These are phyloP conservation scores for Pluvialis apricaria DNA, from an alignment of 2,113 vertebrate species.

Conservation along the genomic window DNA sequence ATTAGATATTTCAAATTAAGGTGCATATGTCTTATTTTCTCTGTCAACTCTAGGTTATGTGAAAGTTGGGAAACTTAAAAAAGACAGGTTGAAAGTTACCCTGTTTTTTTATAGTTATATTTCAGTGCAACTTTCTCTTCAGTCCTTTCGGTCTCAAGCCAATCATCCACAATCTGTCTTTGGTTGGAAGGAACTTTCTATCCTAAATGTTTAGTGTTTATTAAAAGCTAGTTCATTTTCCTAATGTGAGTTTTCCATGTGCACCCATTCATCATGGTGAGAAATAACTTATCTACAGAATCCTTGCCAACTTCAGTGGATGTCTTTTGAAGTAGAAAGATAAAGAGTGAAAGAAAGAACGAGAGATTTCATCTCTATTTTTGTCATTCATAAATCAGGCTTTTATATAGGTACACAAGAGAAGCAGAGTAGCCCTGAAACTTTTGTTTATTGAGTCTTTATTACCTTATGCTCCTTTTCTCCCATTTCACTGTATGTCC, in stretches of 20 bases:
- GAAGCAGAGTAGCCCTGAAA: background rate
- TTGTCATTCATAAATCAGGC: background rate
- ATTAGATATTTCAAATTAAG: background rate
- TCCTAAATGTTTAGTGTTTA: background rate
- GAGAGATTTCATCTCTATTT: background rate
- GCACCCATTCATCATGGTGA: background rate
- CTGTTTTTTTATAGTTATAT: background rate
- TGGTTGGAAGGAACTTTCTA: background rate
- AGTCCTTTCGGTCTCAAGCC: background rate
- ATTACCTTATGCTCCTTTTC: background rate
- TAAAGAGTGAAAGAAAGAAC: background rate
- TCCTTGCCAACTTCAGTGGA: background rate
- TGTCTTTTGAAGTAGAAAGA: background rate
- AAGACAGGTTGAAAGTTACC: background rate
- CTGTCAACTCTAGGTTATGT: background rate
- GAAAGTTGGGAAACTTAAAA: background rate
- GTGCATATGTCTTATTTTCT: background rate
- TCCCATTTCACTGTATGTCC: background rate
- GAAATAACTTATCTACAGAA: background rate
- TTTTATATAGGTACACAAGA: background rate
- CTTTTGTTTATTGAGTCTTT: background rate
- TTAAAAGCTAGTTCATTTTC: background rate
- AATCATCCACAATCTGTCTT: background rate
- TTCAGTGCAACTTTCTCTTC: background rate
- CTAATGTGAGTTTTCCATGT: background rate